Conservation (phyloP, 2,797 vertebrate species). For the Knipowitschia caucasica region DNA sequence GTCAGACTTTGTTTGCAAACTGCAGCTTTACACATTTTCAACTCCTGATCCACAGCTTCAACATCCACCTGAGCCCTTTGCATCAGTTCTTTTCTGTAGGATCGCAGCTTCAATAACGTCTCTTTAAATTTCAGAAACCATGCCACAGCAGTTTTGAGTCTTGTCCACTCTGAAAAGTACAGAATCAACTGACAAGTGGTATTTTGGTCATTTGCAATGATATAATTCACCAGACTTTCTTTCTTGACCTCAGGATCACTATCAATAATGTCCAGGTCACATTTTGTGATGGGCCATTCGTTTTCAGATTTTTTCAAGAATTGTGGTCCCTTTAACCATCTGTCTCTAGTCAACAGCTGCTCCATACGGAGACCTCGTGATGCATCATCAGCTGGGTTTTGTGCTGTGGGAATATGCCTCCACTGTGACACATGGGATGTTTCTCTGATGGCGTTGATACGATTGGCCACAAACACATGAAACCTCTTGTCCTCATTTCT, state of each 20-base stretch:
- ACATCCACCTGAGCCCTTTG: background rate
- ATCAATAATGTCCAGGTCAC: background rate
- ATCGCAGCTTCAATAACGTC: background rate
- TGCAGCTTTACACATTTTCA: background rate
- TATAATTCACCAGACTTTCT: background rate
- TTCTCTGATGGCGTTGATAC: background rate
- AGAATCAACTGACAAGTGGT: background rate
- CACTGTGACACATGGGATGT: background rate
- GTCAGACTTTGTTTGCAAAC: background rate
- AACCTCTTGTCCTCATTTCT: background rate
- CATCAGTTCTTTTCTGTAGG: background rate
- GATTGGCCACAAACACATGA: background rate
- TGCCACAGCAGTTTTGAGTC: background rate
- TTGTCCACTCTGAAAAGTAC: background rate
- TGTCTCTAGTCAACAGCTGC: background rate
- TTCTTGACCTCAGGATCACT: background rate
- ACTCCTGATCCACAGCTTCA: background rate
- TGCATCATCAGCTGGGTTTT: background rate
- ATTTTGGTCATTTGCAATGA: background rate
- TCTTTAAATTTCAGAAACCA: background rate
- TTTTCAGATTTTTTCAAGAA: background rate
- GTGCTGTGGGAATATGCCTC: background rate
- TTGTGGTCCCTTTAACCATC: background rate
- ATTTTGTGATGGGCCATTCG: background rate
- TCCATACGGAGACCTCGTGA: background rate